These are phyloP conservation scores for Hyles lineata DNA, from an alignment of 2,888 invertebrate genomes.

Conservation along the genomic window DNA sequence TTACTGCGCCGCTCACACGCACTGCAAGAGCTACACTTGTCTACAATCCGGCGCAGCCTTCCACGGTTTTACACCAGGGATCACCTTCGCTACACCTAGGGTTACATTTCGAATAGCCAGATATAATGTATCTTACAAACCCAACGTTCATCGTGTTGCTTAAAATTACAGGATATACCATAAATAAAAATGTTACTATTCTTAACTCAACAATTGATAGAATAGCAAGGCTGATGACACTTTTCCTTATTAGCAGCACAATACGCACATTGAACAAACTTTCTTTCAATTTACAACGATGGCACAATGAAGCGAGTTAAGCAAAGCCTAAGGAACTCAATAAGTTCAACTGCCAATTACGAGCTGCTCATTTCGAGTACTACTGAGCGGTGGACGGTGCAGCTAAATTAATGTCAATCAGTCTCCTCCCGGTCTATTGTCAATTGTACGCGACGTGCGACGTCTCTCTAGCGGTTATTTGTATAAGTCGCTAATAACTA, in stretches of 20 bases:
- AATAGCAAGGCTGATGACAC: background rate
- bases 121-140: too few species aligned
- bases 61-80: background rate
- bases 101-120: too few species aligned
- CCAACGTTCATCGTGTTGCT: too few species aligned
- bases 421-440: background rate
- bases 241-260: background rate
- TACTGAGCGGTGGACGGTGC: background rate
- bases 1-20: conserved; percentile 8
- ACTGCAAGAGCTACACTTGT: background rate
- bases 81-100: too few species aligned
- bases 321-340: background rate
- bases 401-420: conserved; percentile 14
- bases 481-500: background rate
- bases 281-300: background rate
- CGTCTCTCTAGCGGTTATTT: background rate
- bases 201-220: background rate
- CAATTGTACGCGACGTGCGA: background rate
- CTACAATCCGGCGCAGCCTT: background rate
- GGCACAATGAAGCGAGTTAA: background rate
- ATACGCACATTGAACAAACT: background rate
- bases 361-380: background rate
- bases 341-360: conserved; percentile 8
- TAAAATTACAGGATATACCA: too few species aligned
- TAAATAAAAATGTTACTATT: background rate